phyloP scores from a whole-genome alignment of 2,888 invertebrate genomes.

The Hirudinaria manillensis region DNA sequence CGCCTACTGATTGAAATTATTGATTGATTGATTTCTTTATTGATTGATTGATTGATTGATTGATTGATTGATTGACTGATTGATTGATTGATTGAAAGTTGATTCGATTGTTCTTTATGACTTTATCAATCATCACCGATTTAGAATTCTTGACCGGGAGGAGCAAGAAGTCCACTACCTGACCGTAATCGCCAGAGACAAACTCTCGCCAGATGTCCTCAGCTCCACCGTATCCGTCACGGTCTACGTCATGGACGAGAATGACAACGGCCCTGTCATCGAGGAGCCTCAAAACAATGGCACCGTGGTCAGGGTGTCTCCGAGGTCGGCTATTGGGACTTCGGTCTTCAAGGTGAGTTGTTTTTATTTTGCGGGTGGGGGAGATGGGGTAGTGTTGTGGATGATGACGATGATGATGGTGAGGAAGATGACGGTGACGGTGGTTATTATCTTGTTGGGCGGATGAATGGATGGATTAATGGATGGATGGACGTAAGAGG shows the following conservation, averaged over 20 bases:
- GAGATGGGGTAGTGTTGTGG: background rate
- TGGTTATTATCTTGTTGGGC: too few relatives aligned
- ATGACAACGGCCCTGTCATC: constrained; percentile 37
- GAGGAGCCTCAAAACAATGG: background rate
- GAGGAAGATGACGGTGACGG: too few relatives aligned
- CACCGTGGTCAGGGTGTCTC: background rate
- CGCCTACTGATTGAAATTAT: too few relatives aligned
- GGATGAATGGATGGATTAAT: too few relatives aligned
- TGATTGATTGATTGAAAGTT: too few relatives aligned
- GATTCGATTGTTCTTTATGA: too few relatives aligned
- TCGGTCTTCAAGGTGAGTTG: constrained; percentile 15
- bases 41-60: too few relatives aligned
- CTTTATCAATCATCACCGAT: background rate
- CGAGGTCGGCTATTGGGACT: constrained; percentile 8
- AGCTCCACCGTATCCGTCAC: constrained; percentile 32
- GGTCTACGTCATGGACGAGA: constrained; percentile 36
- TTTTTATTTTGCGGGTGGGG: background rate
- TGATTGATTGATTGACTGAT: too few relatives aligned
- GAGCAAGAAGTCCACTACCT: constrained; percentile 33
- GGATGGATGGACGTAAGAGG: too few relatives aligned
- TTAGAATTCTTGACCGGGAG: constrained; percentile 36
- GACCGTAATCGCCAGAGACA: constrained; percentile 22
- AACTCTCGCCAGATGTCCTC: constrained; percentile 19
- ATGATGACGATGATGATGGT: background rate
- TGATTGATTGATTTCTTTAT: too few relatives aligned